A percentile compares a stretch with the other conserved stretches of the same genome.
phyloP scores from a whole-genome alignment of 2,888 invertebrate genomes.

The Zaprionus lineosus region DNA sequence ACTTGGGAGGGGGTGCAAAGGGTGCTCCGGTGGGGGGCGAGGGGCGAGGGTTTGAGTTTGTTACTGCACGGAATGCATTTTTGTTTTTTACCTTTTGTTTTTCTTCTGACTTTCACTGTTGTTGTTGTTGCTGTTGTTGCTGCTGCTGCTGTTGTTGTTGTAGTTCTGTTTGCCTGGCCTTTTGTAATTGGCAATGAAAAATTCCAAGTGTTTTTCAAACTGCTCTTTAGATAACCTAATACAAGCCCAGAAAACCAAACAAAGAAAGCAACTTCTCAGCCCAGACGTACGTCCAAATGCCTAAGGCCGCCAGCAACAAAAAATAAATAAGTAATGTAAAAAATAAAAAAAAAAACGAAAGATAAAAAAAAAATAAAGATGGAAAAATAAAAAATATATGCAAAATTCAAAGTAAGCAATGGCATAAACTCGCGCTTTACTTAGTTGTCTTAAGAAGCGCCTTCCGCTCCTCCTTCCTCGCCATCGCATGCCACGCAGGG shows the following conservation, averaged over 20 bases:
- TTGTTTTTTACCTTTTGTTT: slow-evolving; percentile 25
- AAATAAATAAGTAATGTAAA: slow-evolving; percentile 23
- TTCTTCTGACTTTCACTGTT: slow-evolving; percentile 6
- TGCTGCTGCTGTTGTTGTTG: too few species aligned
- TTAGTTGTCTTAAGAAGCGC: slow-evolving; percentile 8
- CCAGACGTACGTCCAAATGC: slow-evolving; percentile 12
- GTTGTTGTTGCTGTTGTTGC: slow-evolving; percentile 9
- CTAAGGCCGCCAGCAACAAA: slow-evolving; percentile 4
- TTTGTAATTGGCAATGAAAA: slow-evolving; percentile 64
- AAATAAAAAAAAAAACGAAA: slow-evolving; percentile 16
- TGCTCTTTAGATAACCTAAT: slow-evolving; percentile 53
- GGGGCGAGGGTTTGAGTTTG: slow-evolving; percentile 18
- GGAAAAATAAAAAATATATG: too few species aligned
- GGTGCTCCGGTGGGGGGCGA: slow-evolving; percentile 5
- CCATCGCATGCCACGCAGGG: too few species aligned
- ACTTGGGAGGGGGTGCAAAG: not conserved
- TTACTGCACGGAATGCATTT: slow-evolving; percentile 57
- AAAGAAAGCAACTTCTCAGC: slow-evolving; percentile 47
- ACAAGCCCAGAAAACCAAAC: slow-evolving; percentile 33
- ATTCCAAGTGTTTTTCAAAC: slow-evolving; percentile 66
- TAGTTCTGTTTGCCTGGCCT: slow-evolving; percentile 39
- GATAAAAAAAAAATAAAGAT: not conserved
- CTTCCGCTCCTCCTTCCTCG: not conserved
- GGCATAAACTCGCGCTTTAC: slow-evolving; percentile 26
- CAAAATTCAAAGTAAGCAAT: slow-evolving; percentile 22